Conservation (phyloP, 2,797 vertebrate species). For the Pseudochirops cupreus region DNA sequence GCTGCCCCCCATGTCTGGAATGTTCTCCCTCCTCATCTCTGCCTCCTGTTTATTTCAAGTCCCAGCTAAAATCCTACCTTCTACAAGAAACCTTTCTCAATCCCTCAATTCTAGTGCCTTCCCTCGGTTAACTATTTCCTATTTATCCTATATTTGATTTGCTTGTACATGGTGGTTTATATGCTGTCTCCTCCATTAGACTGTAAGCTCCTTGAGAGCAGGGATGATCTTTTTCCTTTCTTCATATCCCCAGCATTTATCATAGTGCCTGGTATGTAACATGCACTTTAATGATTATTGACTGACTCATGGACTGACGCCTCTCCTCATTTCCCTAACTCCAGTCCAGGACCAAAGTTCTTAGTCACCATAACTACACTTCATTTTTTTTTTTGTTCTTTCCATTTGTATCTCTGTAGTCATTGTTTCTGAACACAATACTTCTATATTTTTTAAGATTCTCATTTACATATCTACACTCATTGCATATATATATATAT, state of each 20-base stretch:
- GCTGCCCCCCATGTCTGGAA: too few species aligned
- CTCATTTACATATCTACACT: neutral
- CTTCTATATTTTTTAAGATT: neutral
- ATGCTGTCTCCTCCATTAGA: neutral
- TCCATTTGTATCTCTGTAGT: neutral
- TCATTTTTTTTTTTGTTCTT: neutral
- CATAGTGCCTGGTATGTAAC: neutral
- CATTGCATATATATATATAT: neutral
- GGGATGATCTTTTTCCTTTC: neutral
- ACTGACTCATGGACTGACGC: neutral
- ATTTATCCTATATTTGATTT: neutral
- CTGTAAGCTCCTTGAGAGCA: neutral
- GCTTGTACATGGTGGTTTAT: neutral
- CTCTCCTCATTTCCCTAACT: neutral
- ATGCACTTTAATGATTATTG: neutral
- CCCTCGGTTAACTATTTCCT: neutral
- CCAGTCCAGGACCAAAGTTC: neutral
- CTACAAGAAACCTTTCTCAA: neutral
- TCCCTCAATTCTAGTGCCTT: neutral
- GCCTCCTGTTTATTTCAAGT: neutral
- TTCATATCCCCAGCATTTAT: neutral
- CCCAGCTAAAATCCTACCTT: neutral
- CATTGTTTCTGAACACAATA: neutral
- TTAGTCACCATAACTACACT: neutral
- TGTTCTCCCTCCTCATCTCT: neutral